These are phyloP conservation scores for Lypha dubia DNA, from an alignment of 2,888 invertebrate genomes.

Conservation along the genomic window DNA sequence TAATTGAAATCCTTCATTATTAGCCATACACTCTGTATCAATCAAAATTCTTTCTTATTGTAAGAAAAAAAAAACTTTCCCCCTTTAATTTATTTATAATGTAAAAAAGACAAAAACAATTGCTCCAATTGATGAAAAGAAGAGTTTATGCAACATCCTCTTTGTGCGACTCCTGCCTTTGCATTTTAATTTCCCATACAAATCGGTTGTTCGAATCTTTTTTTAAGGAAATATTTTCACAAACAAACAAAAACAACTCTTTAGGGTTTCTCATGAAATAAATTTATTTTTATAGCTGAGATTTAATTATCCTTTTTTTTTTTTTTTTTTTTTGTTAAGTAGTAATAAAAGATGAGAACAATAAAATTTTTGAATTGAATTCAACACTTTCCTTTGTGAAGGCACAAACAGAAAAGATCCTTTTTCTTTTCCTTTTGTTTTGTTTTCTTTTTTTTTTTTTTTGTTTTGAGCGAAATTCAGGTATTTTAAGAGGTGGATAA, in stretches of 20 bases:
- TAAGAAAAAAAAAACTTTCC: background rate
- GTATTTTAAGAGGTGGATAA: background rate
- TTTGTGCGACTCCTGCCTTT: background rate
- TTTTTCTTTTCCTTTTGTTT: background rate
- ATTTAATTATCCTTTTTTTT: constrained; percentile 47
- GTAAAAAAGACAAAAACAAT: no score
- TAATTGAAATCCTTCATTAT: background rate
- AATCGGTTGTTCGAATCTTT: constrained; percentile 3
- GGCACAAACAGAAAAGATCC: background rate
- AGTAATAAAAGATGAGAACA: constrained; percentile 23
- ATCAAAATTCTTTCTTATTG: background rate
- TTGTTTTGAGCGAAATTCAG: background rate
- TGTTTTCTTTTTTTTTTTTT: background rate
- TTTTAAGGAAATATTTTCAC: background rate
- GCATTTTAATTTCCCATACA: background rate
- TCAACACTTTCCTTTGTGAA: constrained; percentile 33
- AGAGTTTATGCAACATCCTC: no score
- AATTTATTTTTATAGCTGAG: constrained; percentile 23
- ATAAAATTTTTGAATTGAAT: constrained; percentile 57
- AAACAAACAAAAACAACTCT: background rate
- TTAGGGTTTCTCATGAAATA: constrained; percentile 10
- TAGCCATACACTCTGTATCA: background rate
- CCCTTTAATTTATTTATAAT: no score
- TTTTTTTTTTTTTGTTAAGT: no score
- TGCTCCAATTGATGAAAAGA: no score